A percentile compares a stretch with the other conserved stretches of the same genome.
Evolutionary conservation across 2,888 invertebrate species (phyloP).

Genomic region (Diploptera punctata): DNA sequence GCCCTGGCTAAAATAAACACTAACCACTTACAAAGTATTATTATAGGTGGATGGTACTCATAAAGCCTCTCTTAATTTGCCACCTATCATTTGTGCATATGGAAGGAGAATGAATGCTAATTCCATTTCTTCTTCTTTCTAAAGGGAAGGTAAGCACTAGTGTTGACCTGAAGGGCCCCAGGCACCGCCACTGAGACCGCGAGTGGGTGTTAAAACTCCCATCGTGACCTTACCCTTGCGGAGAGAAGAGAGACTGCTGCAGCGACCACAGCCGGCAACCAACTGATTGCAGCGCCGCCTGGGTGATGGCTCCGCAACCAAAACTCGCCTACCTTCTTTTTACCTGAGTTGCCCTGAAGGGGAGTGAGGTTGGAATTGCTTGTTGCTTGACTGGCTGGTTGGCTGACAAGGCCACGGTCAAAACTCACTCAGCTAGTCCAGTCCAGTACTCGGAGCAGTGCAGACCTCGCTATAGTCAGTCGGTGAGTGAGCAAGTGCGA

Average conservation of each 20-base stretch:
- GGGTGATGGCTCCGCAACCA: slow-evolving; percentile 19
- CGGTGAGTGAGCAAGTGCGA: not conserved
- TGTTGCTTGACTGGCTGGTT: slow-evolving; percentile 30
- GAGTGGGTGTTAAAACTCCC: slow-evolving; percentile 15
- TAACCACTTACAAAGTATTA: not conserved
- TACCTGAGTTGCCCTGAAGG: slow-evolving; percentile 25
- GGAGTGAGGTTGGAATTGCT: slow-evolving; percentile 23
- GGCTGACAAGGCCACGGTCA: slow-evolving; percentile 37
- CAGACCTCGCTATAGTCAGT: slow-evolving; percentile 14
- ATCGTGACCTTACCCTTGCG: slow-evolving; percentile 6
- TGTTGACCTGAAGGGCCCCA: not conserved
- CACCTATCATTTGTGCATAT: not conserved
- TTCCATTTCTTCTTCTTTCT: not conserved
- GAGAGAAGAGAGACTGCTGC: slow-evolving; percentile 3
- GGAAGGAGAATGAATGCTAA: slow-evolving; percentile 13
- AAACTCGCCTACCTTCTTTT: slow-evolving; percentile 30
- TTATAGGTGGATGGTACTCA: not conserved
- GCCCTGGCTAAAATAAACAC: slow-evolving; percentile 14
- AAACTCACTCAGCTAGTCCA: slow-evolving; percentile 31
- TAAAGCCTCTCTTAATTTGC: slow-evolving; percentile 12
- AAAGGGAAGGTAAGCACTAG: not conserved
- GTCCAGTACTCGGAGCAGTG: slow-evolving; percentile 14
- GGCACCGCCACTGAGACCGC: not conserved
- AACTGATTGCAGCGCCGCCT: slow-evolving; percentile 31
- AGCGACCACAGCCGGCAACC: not conserved